These are phyloP conservation scores for Boloria selene DNA, from an alignment of 2,888 invertebrate genomes.

Conservation along the genomic window DNA sequence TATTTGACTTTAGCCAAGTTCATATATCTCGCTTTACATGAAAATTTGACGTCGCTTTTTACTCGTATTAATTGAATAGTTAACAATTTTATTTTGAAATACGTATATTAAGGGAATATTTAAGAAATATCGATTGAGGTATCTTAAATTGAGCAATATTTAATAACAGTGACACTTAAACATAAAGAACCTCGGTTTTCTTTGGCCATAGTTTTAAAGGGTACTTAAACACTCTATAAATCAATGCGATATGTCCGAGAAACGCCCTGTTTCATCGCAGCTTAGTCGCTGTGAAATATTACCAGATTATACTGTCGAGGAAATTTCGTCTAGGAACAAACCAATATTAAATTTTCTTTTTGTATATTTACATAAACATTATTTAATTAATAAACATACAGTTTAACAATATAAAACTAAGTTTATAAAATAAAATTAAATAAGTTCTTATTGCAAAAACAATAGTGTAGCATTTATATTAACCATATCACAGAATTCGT, in stretches of 20 bases:
- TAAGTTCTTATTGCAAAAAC: no score
- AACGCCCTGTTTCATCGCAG: slow-evolving; percentile 73
- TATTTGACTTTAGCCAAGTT: background rate
- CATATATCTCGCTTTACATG: slow-evolving; percentile 8
- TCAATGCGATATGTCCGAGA: slow-evolving; percentile 74
- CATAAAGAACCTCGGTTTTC: slow-evolving; percentile 59
- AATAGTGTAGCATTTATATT: background rate
- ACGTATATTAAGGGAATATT: background rate
- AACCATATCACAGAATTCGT: background rate
- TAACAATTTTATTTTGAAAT: no score
- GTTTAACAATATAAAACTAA: no score
- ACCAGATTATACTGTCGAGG: slow-evolving; percentile 65
- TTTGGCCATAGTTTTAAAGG: slow-evolving; percentile 71
- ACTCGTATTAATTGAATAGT: background rate
- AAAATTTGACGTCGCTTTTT: slow-evolving; percentile 2
- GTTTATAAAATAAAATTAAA: no score
- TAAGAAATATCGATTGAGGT: background rate
- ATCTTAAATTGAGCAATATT: slow-evolving; percentile 6
- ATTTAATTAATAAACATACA: no score
- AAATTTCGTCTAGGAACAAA: slow-evolving; percentile 49
- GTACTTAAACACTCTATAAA: slow-evolving; percentile 76
- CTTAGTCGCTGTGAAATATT: slow-evolving; percentile 71
- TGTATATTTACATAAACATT: background rate
- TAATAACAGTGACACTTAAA: slow-evolving; percentile 32
- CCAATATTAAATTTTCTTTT: slow-evolving; percentile 33